A percentile compares a stretch with the other conserved stretches of the same genome.
Evolutionary conservation across 2,888 invertebrate species (phyloP).

Genomic region (Melanostoma mellinum): DNA sequence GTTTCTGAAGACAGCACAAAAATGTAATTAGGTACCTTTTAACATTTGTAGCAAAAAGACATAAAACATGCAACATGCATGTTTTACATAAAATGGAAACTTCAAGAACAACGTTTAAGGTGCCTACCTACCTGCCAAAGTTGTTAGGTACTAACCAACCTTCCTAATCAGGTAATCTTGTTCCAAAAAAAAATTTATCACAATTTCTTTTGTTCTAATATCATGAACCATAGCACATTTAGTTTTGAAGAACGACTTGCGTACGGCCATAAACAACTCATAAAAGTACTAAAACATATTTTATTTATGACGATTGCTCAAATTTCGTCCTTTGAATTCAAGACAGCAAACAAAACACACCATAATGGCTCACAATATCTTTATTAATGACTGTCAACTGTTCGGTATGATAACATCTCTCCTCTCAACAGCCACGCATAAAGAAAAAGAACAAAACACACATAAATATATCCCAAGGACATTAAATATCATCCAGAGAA

Average conservation of each 20-base stretch:
- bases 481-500: constrained; percentile 27
- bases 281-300: constrained; percentile 37
- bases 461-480: constrained; percentile 53
- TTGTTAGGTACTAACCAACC: too few species aligned
- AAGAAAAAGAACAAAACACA: constrained; percentile 28
- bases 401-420: constrained; percentile 56
- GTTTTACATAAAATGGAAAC: too few species aligned
- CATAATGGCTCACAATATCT: constrained; percentile 70
- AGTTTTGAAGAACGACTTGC: constrained; percentile 28
- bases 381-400: constrained; percentile 70
- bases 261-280: constrained; percentile 41
- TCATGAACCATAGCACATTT: constrained; percentile 13
- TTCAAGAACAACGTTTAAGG: too few species aligned
- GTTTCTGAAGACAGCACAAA: too few species aligned
- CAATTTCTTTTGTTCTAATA: neutral
- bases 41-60: too few species aligned
- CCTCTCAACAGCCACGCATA: constrained; percentile 41
- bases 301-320: constrained; percentile 64
- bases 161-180: too few species aligned
- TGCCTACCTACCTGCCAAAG: too few species aligned
- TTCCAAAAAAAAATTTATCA: neutral
- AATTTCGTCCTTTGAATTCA: constrained; percentile 58
- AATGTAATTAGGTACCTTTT: too few species aligned
- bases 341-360: constrained; percentile 47
- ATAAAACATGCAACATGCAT: too few species aligned